phyloP scores from a whole-genome alignment of 92 coral and sea anemone genomes.

The Anthopleura xanthogrammica region DNA sequence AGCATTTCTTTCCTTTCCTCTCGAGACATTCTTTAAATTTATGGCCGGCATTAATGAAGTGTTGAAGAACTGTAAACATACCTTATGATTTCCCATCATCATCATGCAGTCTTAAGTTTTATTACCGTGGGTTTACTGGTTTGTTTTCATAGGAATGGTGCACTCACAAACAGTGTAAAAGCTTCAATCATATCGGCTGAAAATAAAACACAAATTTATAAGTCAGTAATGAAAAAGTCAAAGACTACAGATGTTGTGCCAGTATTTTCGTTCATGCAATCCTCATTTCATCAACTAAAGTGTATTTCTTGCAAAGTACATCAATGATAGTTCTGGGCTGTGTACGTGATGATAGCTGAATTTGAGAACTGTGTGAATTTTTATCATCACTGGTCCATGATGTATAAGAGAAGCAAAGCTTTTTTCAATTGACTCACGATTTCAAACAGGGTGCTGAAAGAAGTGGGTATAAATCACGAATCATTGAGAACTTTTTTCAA shows the following conservation, averaged over 20 bases:
- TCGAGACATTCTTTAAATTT: constrained; percentile 12
- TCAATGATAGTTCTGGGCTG: neutral
- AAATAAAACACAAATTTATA: neutral
- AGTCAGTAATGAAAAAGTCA: neutral
- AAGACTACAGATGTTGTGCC: neutral
- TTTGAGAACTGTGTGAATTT: constrained; percentile 8
- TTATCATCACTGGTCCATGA: neutral
- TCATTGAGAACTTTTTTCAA: too few relatives aligned
- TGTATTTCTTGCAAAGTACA: neutral
- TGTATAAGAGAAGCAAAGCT: neutral
- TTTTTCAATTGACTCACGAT: too few relatives aligned
- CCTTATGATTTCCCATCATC: neutral
- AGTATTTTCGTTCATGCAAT: neutral
- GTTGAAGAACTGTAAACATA: constrained; percentile 11
- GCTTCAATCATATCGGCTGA: neutral
- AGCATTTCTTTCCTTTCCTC: constrained; percentile 4
- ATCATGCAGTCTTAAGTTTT: neutral
- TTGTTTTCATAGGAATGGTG: neutral
- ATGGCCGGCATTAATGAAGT: neutral
- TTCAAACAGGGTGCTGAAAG: too few relatives aligned
- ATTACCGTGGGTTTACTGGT: neutral
- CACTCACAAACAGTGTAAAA: too few relatives aligned
- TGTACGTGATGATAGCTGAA: constrained; percentile 1
- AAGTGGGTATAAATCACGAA: too few relatives aligned
- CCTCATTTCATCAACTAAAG: neutral